These are phyloP conservation scores for Pseudomyrmex gracilis DNA, from an alignment of 1,140 invertebrate species.

Conservation along the genomic window DNA sequence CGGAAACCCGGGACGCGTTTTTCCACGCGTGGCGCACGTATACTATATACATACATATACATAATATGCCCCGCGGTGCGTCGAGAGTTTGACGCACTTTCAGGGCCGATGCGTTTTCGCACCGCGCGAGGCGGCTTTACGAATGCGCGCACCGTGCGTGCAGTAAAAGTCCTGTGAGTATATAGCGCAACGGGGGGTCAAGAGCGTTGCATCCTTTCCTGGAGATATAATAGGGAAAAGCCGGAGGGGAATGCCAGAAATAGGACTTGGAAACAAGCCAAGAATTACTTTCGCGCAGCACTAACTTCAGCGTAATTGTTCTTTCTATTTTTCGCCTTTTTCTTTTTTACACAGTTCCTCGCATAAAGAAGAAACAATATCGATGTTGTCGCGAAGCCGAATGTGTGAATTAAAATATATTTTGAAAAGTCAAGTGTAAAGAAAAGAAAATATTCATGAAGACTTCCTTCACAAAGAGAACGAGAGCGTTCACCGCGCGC, in stretches of 20 bases:
- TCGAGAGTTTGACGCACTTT: constrained; percentile 60
- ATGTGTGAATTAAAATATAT: constrained; percentile 1
- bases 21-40: constrained; percentile 23
- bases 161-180: constrained; percentile 58
- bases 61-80: constrained; percentile 39
- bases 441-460: not conserved
- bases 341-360: not conserved
- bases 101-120: constrained; percentile 55
- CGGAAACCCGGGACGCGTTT: constrained; percentile 41
- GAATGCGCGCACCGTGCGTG: constrained; percentile 38
- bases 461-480: constrained; percentile 2
- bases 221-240: constrained; percentile 51
- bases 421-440: not conserved
- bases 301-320: constrained; percentile 10
- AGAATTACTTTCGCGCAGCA: constrained; percentile 1
- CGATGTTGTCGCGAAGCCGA: not conserved
- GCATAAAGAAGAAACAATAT: not conserved
- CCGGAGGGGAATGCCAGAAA: constrained; percentile 25
- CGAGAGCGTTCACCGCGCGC: not conserved
- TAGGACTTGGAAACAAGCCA: constrained; percentile 5
- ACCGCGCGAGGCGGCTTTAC: constrained; percentile 38
- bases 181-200: constrained; percentile 57
- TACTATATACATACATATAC: no score
- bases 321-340: not conserved
- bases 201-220: constrained; percentile 56